These are phyloP conservation scores for Sebastes matsubarae DNA, from an alignment of 2,797 vertebrate species.

Conservation along the genomic window DNA sequence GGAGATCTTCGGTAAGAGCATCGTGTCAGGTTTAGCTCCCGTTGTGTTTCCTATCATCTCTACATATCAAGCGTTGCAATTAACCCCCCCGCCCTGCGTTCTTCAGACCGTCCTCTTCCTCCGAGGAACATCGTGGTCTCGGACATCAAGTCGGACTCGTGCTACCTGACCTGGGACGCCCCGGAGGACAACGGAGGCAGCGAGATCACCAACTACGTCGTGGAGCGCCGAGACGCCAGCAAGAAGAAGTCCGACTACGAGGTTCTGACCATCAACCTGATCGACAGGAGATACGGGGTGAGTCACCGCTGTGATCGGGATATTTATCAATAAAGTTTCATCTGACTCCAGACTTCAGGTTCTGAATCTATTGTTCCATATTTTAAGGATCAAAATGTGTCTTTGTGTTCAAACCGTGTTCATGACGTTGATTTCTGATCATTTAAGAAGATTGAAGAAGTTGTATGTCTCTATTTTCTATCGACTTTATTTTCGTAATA, in stretches of 20 bases:
- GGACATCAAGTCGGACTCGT: constrained; percentile 94
- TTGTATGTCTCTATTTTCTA: background rate
- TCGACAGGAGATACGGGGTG: constrained; percentile 92
- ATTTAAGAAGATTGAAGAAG: too few relatives aligned
- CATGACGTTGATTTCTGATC: background rate
- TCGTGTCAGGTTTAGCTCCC: background rate
- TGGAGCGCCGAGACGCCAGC: constrained; percentile 94
- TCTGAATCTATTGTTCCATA: too few relatives aligned
- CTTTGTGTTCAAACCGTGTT: background rate
- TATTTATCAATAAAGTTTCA: too few relatives aligned
- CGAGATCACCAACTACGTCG: constrained; percentile 94
- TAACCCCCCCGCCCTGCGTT: background rate
- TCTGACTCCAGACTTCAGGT: too few relatives aligned
- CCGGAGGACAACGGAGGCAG: constrained; percentile 97
- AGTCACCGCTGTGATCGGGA: background rate
- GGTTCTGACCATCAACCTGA: constrained; percentile 87
- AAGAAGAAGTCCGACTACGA: constrained; percentile 97
- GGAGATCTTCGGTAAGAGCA: constrained; percentile 76
- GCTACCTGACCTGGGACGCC: constrained; percentile 94
- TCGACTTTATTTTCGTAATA: too few relatives aligned
- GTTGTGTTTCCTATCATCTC: background rate
- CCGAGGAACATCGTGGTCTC: constrained; percentile 91
- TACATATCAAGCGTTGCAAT: background rate
- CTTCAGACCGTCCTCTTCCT: constrained; percentile 92
- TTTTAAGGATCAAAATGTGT: background rate